Evolutionary conservation across 2,888 invertebrate species (phyloP), one percentile per base, ranked within the genome.

Genomic region (Drosophila engyochracea): DNA sequence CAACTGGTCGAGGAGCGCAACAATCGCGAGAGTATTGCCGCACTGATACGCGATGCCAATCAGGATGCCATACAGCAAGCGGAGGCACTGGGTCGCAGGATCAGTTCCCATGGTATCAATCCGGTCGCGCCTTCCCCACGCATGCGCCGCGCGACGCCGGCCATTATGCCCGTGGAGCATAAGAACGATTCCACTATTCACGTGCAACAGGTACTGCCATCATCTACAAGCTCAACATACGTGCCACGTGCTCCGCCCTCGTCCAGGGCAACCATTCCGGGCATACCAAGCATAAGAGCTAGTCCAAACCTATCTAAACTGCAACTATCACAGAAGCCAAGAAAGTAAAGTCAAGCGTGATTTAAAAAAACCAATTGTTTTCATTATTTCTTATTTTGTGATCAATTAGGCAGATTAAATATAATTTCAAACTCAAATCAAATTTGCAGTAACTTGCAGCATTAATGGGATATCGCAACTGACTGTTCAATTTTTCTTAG

Each of bases 31-130:
- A 37, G 64, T 6, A 72, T 86, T 6, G 67, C 33, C 19, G 53
- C 41, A 3, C 1, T 85, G 52, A 74, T 86, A 70, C 70, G 69
- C 16, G 65, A 81, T 3, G 67, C 74, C 0, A 70, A 81, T 22
- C 65, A 57, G 47, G 90, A 88, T 68, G 67, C 71, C 0, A 70
- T 70, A 1, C 61, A 79, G 30, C 78, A 82, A 44, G 72, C 74
- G 0, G 83, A 81, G n/a, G 73, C 73, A 0, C 51, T 86, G 0
- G 60, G 89, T n/a, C 83, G 81, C 49, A 88, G 83, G 31, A 85
- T 86, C 3, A 88, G 89, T 41, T 55, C 73, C 1, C 73, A 82
- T 57, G 79, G 79, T 59, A 41, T 78, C 33, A 61, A 76, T 74
- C 66, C 68, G 12, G 2, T 37, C 5, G 44, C 78, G 5, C 60